Conservation (phyloP, 2,797 vertebrate genomes). For the Falco columbarius region DNA sequence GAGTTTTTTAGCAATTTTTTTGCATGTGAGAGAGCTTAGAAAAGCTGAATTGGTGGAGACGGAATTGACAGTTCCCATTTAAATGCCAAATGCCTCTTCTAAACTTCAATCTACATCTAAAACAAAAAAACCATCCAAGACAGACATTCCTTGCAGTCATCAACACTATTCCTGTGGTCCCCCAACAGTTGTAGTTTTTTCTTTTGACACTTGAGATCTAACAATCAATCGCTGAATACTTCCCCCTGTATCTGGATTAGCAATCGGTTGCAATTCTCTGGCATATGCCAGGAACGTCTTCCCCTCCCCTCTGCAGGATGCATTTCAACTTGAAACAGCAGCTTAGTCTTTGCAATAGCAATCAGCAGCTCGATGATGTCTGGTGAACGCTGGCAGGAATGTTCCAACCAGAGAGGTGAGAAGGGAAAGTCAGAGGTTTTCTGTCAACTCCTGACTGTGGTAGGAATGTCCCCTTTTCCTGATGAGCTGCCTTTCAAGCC, state of each 20-base stretch:
- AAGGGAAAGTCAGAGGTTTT: constrained; percentile 35
- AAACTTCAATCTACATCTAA: constrained; percentile 4
- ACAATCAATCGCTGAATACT: neutral
- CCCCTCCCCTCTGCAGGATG: constrained; percentile 29
- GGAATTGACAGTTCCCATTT: neutral
- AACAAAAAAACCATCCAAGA: neutral
- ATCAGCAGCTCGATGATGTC: neutral
- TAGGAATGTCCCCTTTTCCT: constrained; percentile 44
- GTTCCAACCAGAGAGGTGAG: neutral
- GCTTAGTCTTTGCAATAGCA: constrained; percentile 6
- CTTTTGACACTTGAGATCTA: constrained; percentile 6
- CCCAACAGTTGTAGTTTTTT: neutral
- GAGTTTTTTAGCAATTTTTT: neutral
- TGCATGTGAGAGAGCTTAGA: neutral
- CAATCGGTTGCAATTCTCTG: neutral
- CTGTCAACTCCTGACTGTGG: constrained; percentile 50
- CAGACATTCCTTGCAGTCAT: constrained; percentile 1
- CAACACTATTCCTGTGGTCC: neutral
- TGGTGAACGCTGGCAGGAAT: neutral
- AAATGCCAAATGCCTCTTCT: constrained; percentile 24
- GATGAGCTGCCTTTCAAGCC: constrained; percentile 58
- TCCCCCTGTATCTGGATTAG: neutral
- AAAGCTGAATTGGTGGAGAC: neutral
- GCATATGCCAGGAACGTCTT: constrained; percentile 24
- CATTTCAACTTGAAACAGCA: constrained; percentile 69